Base-by-base conservation (phyloP, 2,113 vertebrate genomes). In the Burhinus bistriatus region DNA sequence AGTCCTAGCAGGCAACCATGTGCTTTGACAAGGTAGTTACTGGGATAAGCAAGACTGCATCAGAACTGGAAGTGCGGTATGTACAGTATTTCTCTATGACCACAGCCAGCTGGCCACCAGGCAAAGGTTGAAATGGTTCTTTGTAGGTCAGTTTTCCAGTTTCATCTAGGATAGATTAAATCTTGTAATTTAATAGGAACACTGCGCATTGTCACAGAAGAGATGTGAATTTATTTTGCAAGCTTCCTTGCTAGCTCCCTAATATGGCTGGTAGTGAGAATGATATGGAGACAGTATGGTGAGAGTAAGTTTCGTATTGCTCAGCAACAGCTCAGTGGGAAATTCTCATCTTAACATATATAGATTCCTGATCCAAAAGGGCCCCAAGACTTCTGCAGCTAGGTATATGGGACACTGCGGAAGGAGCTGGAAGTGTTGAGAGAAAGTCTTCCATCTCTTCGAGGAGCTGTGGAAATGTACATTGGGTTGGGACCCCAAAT, bases 1-100 rank as follows among this genome's bases (percentile, higher is more conserved):
- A 97, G 95, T 92, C 84, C 93, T 94, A 91, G 87, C 93, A 96
- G 78, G 71, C 75, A 95, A 75, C 75, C 78, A 52, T 69, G 87
- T 92, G 89, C 94, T 94, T 86, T 93, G 87, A 62, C 89, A 64
- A 66, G 78, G 54, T 62, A 79, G 57, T 59, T 95, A 78, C 65
- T 75, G 87, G 75, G 34, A 58, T 66, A 64, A 92, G 81, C 59
- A 87, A 69, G 71, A 71, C 66, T 83, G 34, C 27, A 72, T 65
- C 71, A 76, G 77, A 57, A 73, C 70, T 73, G 52, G 20, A 34
- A 61, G 81, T 71, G 73, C 42, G 40, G 15, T 30, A 20, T 14
- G 30, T 38, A 10, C 32, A 59, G 42, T 5, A 38, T 42, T 88
- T 64, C 44, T 64, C 54, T 68, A 76, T 55, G 40, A 34, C 75